Base-by-base conservation (phyloP, 2,797 vertebrate genomes). In the Fistularia commersonii region DNA sequence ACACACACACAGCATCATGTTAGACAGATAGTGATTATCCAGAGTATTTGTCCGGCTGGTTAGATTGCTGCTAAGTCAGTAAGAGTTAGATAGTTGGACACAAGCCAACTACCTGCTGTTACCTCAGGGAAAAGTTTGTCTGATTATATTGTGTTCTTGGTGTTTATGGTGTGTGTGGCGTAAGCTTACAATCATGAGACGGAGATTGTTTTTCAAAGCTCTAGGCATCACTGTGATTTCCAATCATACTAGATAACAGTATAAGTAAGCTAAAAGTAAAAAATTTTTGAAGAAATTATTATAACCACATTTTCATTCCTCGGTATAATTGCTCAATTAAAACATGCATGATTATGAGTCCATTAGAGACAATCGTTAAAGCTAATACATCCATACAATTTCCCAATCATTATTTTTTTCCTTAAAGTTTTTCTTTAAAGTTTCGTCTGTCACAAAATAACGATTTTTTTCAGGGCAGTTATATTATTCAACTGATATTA, bases 71-170 rank as follows among this genome's bases (percentile, higher is more conserved):
- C 82, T 87, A 84, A 59, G 79, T 83, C 72, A 74, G 78, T 84
- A 70, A 54, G 79, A 76, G 72, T 75, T 63, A 32, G 63, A 64
- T 72, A 69, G 82, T 77, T 79, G 76, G 75, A 63, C 48, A 65
- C 68, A 76, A 72, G 54, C 62, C 76, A 67, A 73, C 80, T 71
- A 64, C 66, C 56, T 63, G 83, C 84, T 81, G 72, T 80, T 80
- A 82, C 82, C 85, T 89, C 87, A 87, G 85, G 85, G 85, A 86
- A 81, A 76, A 47, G 79, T 79, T 82, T 84, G 79, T 84, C 72
- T 80, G 73, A 72, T 55, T 58, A 79, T 80, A 37, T 66, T 75
- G 69, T 82, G 74, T 85, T 66, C 56, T 68, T 61, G 57, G 64
- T 82, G 80, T 86, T 81, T 66, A 65, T 54, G 56, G 71, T 74